Evolutionary conservation across 2,113 vertebrate species (phyloP).

Genomic region (Paralichthys olivaceus): DNA sequence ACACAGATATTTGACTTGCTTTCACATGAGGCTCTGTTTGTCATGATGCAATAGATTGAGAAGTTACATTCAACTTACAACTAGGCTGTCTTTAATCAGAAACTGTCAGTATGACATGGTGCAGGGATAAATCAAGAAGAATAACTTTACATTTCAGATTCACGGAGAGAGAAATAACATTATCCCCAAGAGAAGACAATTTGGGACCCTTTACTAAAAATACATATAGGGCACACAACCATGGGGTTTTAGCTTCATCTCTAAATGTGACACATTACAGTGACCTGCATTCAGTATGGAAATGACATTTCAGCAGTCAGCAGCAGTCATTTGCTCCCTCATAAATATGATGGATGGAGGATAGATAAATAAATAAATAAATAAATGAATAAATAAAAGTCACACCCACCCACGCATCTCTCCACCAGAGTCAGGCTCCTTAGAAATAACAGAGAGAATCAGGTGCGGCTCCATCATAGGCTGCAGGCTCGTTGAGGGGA

Average conservation of each 20-base stretch:
- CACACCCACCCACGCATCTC: conserved; percentile 2
- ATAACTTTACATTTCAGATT: background rate
- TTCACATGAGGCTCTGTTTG: background rate
- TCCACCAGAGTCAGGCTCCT: background rate
- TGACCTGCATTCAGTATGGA: conserved; percentile 29
- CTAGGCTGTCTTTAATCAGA: background rate
- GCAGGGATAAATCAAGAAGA: too few species aligned
- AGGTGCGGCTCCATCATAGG: conserved; percentile 69
- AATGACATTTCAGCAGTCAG: background rate
- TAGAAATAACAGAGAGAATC: conserved; percentile 48
- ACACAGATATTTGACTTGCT: background rate
- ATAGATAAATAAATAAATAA: background rate
- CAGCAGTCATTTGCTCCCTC: background rate
- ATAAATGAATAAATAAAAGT: background rate
- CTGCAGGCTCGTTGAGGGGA: conserved; percentile 28
- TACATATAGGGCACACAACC: background rate
- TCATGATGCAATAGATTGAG: background rate
- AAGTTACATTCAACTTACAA: background rate
- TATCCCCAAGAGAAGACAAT: too few species aligned
- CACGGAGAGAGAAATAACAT: too few species aligned
- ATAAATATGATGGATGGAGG: background rate
- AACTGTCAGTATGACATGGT: too few species aligned
- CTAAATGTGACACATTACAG: conserved; percentile 14
- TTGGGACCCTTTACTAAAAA: background rate
- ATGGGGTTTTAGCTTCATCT: background rate